Evolutionary conservation across 2,888 invertebrate genomes (phyloP).

Genomic region (Drosophila subsilvestris): DNA sequence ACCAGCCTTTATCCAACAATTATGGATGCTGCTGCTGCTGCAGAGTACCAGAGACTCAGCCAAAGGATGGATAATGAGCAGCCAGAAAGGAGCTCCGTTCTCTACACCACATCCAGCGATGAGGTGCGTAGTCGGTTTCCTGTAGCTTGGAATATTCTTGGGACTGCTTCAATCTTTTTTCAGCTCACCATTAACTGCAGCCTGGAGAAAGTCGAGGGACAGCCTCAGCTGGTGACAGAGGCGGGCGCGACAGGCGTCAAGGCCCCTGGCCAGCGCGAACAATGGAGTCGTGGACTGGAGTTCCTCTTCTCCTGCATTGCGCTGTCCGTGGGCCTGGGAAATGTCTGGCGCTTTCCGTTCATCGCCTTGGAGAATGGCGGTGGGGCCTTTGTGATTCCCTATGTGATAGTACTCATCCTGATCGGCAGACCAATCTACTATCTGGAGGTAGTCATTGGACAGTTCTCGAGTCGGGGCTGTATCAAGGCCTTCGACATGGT

Average conservation of each 20-base stretch:
- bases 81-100: conserved; percentile 43
- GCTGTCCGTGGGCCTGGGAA: conserved; percentile 88
- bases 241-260: conserved; percentile 4
- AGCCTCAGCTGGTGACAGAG: background rate
- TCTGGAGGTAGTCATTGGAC: conserved; percentile 89
- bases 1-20: conserved; percentile 10
- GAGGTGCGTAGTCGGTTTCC: conserved; percentile 54
- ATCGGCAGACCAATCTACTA: conserved; percentile 89
- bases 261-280: conserved; percentile 70
- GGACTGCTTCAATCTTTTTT: background rate
- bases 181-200: conserved; percentile 49
- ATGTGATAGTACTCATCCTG: conserved; percentile 87
- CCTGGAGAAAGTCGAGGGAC: background rate
- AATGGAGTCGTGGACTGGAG: conserved; percentile 87
- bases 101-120: conserved; percentile 59
- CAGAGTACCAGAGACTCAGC: conserved; percentile 65
- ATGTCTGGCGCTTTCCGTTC: conserved; percentile 88
- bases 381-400: conserved; percentile 88
- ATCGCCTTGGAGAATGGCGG: conserved; percentile 88
- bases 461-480: conserved; percentile 89
- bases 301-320: conserved; percentile 87
- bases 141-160: rapidly evolving
- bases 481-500: conserved; percentile 87
- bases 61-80: conserved; percentile 39
- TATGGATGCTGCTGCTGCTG: conserved; percentile 64